Evolutionary conservation across 1,140 invertebrate genomes (phyloP).

Genomic region (Cyclargus thomasi): DNA sequence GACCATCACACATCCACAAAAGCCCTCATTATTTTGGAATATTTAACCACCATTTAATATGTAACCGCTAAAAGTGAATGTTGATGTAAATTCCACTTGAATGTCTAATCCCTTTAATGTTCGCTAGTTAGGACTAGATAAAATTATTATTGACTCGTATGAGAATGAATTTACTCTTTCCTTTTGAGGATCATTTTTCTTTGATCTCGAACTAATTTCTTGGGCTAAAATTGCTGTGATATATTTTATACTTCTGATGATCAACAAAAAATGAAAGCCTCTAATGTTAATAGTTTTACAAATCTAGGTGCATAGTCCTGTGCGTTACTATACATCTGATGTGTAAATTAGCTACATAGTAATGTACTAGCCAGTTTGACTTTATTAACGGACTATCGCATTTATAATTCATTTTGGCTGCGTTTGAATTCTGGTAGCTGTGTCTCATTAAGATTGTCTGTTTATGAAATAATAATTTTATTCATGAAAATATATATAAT

Average conservation of each 20-base stretch:
- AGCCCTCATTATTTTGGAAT: constrained; percentile 22
- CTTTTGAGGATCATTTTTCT: constrained; percentile 39
- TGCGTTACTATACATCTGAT: constrained; percentile 28
- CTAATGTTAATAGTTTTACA: constrained; percentile 43
- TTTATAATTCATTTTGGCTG: constrained; percentile 53
- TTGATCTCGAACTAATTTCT: constrained; percentile 56
- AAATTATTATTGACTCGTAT: constrained; percentile 11
- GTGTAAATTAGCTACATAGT: background rate
- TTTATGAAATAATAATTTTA: constrained; percentile 68
- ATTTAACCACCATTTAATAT: constrained; percentile 11
- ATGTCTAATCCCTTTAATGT: constrained; percentile 12
- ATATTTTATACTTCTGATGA: constrained; percentile 67
- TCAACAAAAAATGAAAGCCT: constrained; percentile 48
- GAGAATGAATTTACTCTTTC: constrained; percentile 8
- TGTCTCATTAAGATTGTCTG: constrained; percentile 57
- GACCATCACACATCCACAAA: constrained; percentile 40
- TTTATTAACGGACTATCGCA: constrained; percentile 39
- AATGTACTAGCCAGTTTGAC: background rate
- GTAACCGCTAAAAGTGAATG: constrained; percentile 28
- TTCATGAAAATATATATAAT: constrained; percentile 60
- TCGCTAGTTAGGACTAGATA: constrained; percentile 13
- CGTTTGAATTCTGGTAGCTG: constrained; percentile 58
- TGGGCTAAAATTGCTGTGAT: constrained; percentile 72
- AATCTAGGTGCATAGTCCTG: constrained; percentile 50
- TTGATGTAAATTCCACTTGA: constrained; percentile 22